phyloP scores from a whole-genome alignment of 2,113 vertebrate species.

The Dipodomys ordii region DNA sequence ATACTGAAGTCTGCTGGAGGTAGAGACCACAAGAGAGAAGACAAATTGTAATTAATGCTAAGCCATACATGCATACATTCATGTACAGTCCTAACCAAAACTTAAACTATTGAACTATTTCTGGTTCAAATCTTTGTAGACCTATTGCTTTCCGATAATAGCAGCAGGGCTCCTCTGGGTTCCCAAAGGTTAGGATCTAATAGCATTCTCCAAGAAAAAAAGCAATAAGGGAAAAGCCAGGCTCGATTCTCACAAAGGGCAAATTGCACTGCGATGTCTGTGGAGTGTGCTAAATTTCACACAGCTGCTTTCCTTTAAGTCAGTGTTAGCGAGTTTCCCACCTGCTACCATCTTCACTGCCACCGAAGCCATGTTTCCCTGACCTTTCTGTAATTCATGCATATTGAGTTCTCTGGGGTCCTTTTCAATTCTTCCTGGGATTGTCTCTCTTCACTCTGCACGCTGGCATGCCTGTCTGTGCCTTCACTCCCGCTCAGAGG shows the following conservation, averaged over 20 bases:
- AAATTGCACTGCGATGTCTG: neutral
- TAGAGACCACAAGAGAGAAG: neutral
- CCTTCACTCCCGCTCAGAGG: slow-evolving; percentile 46
- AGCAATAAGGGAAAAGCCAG: neutral
- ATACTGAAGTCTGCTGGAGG: neutral
- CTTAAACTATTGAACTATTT: neutral
- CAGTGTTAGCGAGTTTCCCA: neutral
- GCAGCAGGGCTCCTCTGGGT: neutral
- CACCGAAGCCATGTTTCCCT: neutral
- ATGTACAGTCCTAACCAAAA: neutral
- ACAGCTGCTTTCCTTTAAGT: neutral
- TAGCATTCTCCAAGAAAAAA: neutral
- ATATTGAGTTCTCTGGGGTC: slow-evolving; percentile 44
- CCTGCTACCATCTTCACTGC: slow-evolving; percentile 29
- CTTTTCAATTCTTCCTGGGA: slow-evolving; percentile 14
- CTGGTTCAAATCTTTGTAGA: slow-evolving; percentile 1
- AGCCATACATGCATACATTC: neutral
- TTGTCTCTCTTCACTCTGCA: slow-evolving; percentile 17
- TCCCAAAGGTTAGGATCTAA: neutral
- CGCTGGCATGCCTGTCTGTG: neutral
- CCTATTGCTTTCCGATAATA: neutral
- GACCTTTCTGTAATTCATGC: slow-evolving; percentile 35
- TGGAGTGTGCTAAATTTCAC: neutral
- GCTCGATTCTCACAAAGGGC: neutral
- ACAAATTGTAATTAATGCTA: neutral